A percentile compares a stretch with the other conserved stretches of the same genome.
Conservation (phyloP, 2,797 vertebrate species). For the Diplodus sargus region DNA sequence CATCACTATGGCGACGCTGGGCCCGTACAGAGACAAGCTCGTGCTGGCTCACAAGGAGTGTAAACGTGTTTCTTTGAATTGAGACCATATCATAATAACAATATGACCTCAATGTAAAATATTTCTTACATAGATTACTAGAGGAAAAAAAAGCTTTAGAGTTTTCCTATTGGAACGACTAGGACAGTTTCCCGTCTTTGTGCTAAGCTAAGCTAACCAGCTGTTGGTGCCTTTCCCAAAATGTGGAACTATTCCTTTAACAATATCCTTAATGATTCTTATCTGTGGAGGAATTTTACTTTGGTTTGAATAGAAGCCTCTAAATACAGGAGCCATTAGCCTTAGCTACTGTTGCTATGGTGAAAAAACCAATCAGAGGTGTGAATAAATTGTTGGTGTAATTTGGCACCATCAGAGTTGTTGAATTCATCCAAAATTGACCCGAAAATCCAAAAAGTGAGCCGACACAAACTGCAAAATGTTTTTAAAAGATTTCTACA, state of each 20-base stretch:
- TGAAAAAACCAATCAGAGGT: background rate
- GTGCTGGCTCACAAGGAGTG: conserved; percentile 52
- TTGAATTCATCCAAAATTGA: background rate
- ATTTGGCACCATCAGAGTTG: background rate
- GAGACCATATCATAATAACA: background rate
- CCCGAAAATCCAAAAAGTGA: background rate
- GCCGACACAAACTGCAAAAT: background rate
- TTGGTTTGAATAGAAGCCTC: background rate
- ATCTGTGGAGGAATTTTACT: background rate
- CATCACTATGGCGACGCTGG: conserved; percentile 79
- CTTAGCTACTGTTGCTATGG: conserved; percentile 7
- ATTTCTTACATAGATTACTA: background rate
- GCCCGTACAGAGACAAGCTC: conserved; percentile 71
- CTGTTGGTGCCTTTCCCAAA: background rate
- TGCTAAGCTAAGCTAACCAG: background rate
- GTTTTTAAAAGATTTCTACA: background rate
- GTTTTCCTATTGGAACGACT: background rate
- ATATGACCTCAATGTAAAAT: background rate
- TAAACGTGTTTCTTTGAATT: conserved; percentile 47
- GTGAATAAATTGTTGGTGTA: background rate
- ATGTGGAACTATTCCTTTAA: conserved; percentile 16
- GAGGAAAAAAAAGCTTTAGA: background rate
- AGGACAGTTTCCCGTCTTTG: background rate
- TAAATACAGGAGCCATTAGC: background rate
- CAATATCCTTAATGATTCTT: background rate